Evolutionary conservation across 2,797 vertebrate species (phyloP).

Genomic region (Pangasius mekongensis): DNA sequence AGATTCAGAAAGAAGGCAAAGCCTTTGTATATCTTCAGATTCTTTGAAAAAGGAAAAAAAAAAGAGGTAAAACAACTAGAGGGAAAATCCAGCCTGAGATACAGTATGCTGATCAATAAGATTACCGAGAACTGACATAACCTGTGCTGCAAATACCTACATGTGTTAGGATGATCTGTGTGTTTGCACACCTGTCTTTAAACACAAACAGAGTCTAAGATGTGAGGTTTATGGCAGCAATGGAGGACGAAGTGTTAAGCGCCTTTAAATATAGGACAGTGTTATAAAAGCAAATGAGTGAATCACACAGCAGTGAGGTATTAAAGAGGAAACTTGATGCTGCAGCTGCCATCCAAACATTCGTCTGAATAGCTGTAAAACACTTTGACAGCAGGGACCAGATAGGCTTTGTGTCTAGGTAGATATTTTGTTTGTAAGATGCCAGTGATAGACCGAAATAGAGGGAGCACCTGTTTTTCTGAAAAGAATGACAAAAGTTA

Average conservation of each 20-base stretch:
- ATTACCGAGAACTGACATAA: neutral
- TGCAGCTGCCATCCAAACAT: conserved; percentile 87
- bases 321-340: conserved; percentile 84
- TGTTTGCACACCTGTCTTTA: conserved; percentile 52
- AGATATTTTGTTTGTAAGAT: conserved; percentile 77
- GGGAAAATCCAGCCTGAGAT: neutral
- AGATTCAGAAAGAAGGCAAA: neutral
- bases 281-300: conserved; percentile 91
- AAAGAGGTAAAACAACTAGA: too few relatives aligned
- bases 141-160: neutral
- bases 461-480: conserved; percentile 75
- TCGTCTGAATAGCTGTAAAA: conserved; percentile 82
- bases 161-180: neutral
- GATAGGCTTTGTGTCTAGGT: conserved; percentile 57
- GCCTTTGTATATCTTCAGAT: neutral
- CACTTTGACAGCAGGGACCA: conserved; percentile 75
- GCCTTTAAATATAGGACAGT: conserved; percentile 88
- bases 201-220: neutral
- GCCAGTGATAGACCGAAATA: conserved; percentile 76
- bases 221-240: conserved; percentile 51
- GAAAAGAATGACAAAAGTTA: conserved; percentile 71
- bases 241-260: conserved; percentile 73
- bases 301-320: conserved; percentile 83
- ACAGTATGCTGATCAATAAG: neutral
- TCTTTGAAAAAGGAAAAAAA: neutral